Evolutionary conservation across 2,113 vertebrate genomes (phyloP).

Genomic region (Anser brachyrhynchus): DNA sequence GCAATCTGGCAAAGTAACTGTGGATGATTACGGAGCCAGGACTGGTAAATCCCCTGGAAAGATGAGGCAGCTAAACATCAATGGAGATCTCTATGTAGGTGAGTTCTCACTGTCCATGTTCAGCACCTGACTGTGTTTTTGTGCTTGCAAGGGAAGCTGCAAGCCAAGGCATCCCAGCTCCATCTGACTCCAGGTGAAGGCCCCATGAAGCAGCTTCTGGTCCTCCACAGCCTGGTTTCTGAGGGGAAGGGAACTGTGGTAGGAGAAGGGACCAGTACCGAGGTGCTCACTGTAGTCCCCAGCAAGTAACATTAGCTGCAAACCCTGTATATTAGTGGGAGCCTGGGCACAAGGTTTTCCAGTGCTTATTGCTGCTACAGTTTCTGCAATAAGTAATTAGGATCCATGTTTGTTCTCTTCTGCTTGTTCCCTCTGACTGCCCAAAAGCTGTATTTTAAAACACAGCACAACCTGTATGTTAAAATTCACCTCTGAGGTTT

Average conservation of each 20-base stretch:
- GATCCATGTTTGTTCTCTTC: neutral
- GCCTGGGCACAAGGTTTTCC: neutral
- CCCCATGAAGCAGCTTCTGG: neutral
- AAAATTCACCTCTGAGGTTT: neutral
- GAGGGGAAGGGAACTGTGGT: no score
- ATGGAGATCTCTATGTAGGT: conserved; percentile 92
- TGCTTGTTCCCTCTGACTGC: neutral
- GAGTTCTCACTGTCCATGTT: conserved; percentile 12
- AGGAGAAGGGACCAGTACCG: neutral
- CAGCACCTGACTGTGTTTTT: neutral
- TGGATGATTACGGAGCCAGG: conserved; percentile 93
- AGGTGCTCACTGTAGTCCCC: neutral
- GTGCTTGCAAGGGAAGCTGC: neutral
- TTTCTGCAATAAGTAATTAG: neutral
- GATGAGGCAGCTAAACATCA: conserved; percentile 96
- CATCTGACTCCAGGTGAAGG: neutral
- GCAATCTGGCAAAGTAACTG: conserved; percentile 91
- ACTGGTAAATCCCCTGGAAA: conserved; percentile 90
- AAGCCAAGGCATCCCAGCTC: neutral
- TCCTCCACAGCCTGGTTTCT: neutral
- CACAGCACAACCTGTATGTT: neutral
- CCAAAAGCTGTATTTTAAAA: neutral
- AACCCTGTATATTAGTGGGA: neutral
- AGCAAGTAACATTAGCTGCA: neutral
- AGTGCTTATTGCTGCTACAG: neutral